Percentiles rank a stretch among this genome's conserved stretches.
Conservation (phyloP, 2,888 invertebrate genomes). For the Atethmia centrago region DNA sequence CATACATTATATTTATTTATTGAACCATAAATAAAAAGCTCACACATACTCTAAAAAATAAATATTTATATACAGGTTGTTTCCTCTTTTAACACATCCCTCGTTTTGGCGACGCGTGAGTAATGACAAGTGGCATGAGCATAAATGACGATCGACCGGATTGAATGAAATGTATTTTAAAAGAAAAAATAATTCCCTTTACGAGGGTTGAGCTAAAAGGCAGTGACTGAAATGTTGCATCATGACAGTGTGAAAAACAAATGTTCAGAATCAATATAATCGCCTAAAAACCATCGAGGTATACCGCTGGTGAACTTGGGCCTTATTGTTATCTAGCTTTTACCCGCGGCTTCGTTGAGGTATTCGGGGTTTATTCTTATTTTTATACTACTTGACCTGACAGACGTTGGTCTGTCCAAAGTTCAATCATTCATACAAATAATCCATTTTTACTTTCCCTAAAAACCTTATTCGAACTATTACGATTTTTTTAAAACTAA, state of each 20-base stretch:
- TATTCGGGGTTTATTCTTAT: no score
- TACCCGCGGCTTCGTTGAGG: no score
- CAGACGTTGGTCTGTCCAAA: no score
- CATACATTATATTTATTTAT: constrained; percentile 1
- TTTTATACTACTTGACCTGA: no score
- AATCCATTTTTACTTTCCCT: no score
- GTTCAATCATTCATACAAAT: no score
- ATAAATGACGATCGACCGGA: constrained; percentile 33
- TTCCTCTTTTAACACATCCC: constrained; percentile 35
- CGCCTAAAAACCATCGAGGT: background rate
- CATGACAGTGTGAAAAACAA: constrained; percentile 15
- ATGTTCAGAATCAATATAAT: background rate
- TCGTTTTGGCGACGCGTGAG: constrained; percentile 29
- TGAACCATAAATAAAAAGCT: background rate
- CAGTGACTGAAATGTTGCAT: constrained; percentile 1
- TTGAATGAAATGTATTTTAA: constrained; percentile 34
- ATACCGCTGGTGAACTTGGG: background rate
- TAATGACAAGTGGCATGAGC: constrained; percentile 44
- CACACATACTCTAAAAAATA: background rate
- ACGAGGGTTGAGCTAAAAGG: background rate
- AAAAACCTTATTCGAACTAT: no score
- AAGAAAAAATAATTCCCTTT: constrained; percentile 4
- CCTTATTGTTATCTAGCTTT: no score
- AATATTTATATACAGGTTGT: constrained; percentile 21
- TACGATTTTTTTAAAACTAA: no score